Evolutionary conservation across 2,888 invertebrate species (phyloP).

Genomic region (Phalangium opilio): DNA sequence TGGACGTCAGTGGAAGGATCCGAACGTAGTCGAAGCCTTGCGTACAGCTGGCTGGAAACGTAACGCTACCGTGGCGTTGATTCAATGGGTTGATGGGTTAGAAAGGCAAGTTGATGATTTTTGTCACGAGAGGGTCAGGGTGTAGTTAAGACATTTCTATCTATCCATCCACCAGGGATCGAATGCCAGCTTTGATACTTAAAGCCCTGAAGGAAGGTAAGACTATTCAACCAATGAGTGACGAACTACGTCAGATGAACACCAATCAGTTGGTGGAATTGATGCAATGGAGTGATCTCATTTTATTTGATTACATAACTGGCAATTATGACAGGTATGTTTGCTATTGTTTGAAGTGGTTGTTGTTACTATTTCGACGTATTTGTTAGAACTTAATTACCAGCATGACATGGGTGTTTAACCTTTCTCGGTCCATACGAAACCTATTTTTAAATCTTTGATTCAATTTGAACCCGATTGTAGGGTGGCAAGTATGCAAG

Average conservation of each 20-base stretch:
- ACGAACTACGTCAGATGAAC: slow-evolving; percentile 17
- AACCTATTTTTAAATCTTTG: background rate
- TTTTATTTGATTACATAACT: slow-evolving; percentile 32
- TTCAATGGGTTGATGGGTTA: slow-evolving; percentile 27
- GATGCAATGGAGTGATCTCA: slow-evolving; percentile 31
- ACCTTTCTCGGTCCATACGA: background rate
- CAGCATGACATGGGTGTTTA: background rate
- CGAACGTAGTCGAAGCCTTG: slow-evolving; percentile 13
- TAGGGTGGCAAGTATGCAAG: slow-evolving; percentile 34
- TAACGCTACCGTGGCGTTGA: slow-evolving; percentile 27
- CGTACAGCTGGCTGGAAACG: slow-evolving; percentile 24
- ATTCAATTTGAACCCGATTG: slow-evolving; percentile 10
- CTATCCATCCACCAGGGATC: slow-evolving; percentile 10
- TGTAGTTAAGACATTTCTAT: background rate
- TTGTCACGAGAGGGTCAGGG: background rate
- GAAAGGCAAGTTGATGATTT: slow-evolving; percentile 17
- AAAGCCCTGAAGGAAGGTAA: slow-evolving; percentile 23
- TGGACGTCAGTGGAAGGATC: slow-evolving; percentile 22
- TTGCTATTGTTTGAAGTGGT: background rate
- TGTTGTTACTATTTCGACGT: background rate
- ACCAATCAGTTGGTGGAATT: slow-evolving; percentile 23
- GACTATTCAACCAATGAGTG: slow-evolving; percentile 19
- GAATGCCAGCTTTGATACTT: slow-evolving; percentile 25
- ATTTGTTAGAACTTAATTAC: background rate
- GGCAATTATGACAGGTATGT: slow-evolving; percentile 33